Evolutionary conservation across 2,797 vertebrate genomes (phyloP).

Genomic region (Champsocephalus gunnari): DNA sequence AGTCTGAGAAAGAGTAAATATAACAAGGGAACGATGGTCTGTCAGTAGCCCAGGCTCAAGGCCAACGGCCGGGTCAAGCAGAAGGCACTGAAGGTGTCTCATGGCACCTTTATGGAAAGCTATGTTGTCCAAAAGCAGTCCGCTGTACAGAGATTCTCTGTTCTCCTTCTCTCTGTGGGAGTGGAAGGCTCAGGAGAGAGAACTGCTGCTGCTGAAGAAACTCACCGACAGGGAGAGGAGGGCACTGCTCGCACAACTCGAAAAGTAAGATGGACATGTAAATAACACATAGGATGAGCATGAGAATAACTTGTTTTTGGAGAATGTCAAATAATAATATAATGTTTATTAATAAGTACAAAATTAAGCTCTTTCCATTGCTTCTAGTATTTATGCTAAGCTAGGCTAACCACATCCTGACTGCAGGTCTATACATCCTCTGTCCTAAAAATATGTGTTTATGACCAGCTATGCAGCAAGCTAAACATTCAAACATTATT

Average conservation of each 20-base stretch:
- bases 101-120: slow-evolving; percentile 87
- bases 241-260: slow-evolving; percentile 72
- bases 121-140: slow-evolving; percentile 86
- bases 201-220: slow-evolving; percentile 81
- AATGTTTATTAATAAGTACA: not conserved
- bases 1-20: not conserved
- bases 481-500: not conserved
- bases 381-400: not conserved
- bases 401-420: not conserved
- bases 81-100: not conserved
- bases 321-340: not conserved
- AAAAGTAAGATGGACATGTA: slow-evolving; percentile 76
- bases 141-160: slow-evolving; percentile 84
- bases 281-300: not conserved
- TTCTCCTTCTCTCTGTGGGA: slow-evolving; percentile 87
- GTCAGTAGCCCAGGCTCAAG: slow-evolving; percentile 21
- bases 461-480: not conserved
- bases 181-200: slow-evolving; percentile 82
- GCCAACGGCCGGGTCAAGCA: slow-evolving; percentile 10
- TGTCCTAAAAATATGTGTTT: not conserved
- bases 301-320: not conserved
- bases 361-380: not conserved
- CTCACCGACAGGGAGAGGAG: slow-evolving; percentile 80
- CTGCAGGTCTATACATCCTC: not conserved
- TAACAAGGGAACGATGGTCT: slow-evolving; percentile 26